Evolutionary conservation across 30 jellyfish, hydroid and myxozoan genomes (phyloP), one percentile per base, ranked within the genome.

Genomic region (Mastigias papua): DNA sequence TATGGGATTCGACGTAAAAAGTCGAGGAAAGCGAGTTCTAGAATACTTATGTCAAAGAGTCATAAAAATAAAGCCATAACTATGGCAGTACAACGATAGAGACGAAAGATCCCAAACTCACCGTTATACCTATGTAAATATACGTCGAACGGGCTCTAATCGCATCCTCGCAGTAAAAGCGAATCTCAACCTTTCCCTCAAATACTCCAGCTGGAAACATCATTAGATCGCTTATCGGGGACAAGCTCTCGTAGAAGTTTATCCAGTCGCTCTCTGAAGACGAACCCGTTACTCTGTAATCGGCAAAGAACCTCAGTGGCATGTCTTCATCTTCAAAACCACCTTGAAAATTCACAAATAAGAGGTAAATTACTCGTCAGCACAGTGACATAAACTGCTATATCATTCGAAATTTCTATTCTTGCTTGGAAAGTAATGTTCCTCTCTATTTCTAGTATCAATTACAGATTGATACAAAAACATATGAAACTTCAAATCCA

Each of bases 271-370:
- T 31, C n/a, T 81, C 78, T 60, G 34, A 48, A n/a, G 34, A 42
- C 19, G 80, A 1, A 26, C 32, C 63, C 34, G 67, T 46, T 0
- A 22, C 69, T 35, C 86, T 48, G 80, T 75, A 76, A 29, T 78
- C 90, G 26, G 61, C 89, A 34, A 23, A 25, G 73, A 75, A 87
- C 27, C 34, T 87, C 29, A 87, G 48, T 21, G 95, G 95, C 73
- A 30, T 4, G 34, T 87, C 95, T 62, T 75, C 90, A 48, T 87
- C 95, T 20, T 32, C 72, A 34, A 63, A 87, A 7, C 90, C 90
- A 34, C 90, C 90, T 79, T 61, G 20, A 10, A 16, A 51, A n/a
- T n/a, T n/a, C n/a, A n/a, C n/a, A n/a, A n/a, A n/a, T n/a, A n/a
- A n/a, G n/a, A n/a, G n/a, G n/a, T n/a, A n/a, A n/a, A n/a, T n/a